phyloP scores from a whole-genome alignment of 2,888 invertebrate genomes.

The Plebejus melissa region DNA sequence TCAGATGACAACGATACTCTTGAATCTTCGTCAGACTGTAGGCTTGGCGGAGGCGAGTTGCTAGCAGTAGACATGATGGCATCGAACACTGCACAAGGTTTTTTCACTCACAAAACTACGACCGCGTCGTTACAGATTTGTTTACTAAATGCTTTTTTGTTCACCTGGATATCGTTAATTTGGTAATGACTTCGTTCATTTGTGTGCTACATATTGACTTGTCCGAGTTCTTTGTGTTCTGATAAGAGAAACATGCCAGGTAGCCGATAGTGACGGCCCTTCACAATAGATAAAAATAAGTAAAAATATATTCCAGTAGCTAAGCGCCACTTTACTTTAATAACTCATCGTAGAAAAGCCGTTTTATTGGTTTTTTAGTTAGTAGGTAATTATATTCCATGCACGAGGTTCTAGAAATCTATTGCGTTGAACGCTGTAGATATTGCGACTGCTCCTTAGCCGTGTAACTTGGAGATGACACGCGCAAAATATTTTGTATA shows the following conservation, averaged over 20 bases:
- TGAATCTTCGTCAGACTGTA: conserved; percentile 56
- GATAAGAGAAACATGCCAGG: conserved; percentile 72
- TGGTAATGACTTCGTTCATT: conserved; percentile 69
- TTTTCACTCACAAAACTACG: conserved; percentile 49
- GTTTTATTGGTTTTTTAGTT: background rate
- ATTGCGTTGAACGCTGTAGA: no score
- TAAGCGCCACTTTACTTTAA: conserved; percentile 40
- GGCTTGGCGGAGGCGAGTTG: conserved; percentile 57
- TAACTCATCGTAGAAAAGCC: background rate
- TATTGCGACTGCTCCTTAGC: no score
- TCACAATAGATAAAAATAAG: conserved; percentile 56
- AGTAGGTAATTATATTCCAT: background rate
- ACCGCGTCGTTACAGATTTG: conserved; percentile 62
- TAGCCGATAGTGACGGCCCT: conserved; percentile 59
- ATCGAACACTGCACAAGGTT: conserved; percentile 32
- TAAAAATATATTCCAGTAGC: conserved; percentile 70
- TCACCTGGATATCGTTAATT: conserved; percentile 74
- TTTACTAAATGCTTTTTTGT: conserved; percentile 75
- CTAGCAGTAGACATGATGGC: conserved; percentile 54
- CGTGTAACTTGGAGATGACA: no score
- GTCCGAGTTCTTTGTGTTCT: conserved; percentile 58
- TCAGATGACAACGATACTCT: conserved; percentile 55
- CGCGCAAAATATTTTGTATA: no score
- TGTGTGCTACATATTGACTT: conserved; percentile 61
- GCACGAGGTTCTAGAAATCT: background rate